These are phyloP conservation scores for Siniperca knerii DNA, from an alignment of 2,113 vertebrate species.

Conservation along the genomic window DNA sequence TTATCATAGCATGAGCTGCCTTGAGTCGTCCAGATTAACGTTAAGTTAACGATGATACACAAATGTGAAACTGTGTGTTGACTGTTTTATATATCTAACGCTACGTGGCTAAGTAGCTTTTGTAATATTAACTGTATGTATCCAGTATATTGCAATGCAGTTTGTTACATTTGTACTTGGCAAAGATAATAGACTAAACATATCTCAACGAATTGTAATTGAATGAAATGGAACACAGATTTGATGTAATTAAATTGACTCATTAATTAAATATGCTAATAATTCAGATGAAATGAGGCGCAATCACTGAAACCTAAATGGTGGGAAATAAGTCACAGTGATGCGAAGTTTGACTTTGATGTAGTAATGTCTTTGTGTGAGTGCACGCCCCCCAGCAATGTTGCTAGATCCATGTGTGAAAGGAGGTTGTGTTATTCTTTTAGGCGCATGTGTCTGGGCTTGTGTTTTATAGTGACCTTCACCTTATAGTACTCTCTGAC, in stretches of 20 bases:
- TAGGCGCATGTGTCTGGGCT: neutral
- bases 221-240: neutral
- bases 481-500: conserved; percentile 1
- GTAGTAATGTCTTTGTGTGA: neutral
- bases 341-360: neutral
- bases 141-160: neutral
- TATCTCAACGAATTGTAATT: neutral
- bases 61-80: neutral
- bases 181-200: no score
- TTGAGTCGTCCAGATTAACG: neutral
- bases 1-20: neutral
- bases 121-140: neutral
- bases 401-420: neutral
- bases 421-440: neutral
- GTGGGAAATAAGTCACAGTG: neutral
- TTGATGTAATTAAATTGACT: neutral
- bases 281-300: fast-evolving
- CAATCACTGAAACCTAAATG: neutral
- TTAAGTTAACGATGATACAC: neutral
- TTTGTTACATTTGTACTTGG: neutral
- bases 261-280: neutral
- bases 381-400: neutral
- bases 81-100: neutral
- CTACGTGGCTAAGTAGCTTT: neutral
- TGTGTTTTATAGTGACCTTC: conserved; percentile 16